Evolutionary conservation across 2,888 invertebrate genomes (phyloP).

Genomic region (Dorcus parallelipipedus): DNA sequence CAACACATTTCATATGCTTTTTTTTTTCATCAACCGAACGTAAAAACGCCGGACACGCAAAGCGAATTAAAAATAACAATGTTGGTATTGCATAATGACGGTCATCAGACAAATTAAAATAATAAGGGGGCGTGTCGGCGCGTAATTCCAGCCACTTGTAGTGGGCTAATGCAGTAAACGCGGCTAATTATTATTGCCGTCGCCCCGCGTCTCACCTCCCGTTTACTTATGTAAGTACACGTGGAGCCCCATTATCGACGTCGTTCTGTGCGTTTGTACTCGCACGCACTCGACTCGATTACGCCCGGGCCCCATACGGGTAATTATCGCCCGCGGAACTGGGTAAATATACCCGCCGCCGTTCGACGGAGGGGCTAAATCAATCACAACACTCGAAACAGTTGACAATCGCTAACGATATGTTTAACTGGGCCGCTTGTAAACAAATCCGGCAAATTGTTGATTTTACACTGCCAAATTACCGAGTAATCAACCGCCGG

Average conservation of each 20-base stretch:
- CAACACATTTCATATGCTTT: too few relatives aligned
- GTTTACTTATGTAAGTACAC: not conserved
- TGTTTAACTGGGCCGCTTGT: too few relatives aligned
- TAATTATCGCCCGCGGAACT: too few relatives aligned
- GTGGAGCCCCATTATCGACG: not conserved
- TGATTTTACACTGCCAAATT: too few relatives aligned
- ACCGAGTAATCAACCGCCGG: too few relatives aligned
- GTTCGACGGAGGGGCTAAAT: too few relatives aligned
- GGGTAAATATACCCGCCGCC: too few relatives aligned
- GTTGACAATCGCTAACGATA: too few relatives aligned
- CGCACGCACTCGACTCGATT: not conserved
- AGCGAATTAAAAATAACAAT: not conserved
- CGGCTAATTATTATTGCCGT: not conserved
- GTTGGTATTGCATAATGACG: slow-evolving; percentile 18
- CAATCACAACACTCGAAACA: too few relatives aligned
- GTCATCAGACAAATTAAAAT: slow-evolving; percentile 34
- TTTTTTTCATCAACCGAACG: too few relatives aligned
- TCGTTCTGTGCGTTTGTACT: not conserved
- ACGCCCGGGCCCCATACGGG: too few relatives aligned
- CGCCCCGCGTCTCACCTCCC: not conserved
- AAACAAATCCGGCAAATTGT: too few relatives aligned
- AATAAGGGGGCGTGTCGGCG: slow-evolving; percentile 31
- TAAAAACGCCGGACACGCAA: not conserved
- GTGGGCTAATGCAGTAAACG: not conserved
- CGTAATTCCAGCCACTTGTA: not conserved